Percentiles rank a stretch among this genome's conserved stretches.
phyloP scores from a whole-genome alignment of 2,113 vertebrate genomes.

The Hydropotes inermis region DNA sequence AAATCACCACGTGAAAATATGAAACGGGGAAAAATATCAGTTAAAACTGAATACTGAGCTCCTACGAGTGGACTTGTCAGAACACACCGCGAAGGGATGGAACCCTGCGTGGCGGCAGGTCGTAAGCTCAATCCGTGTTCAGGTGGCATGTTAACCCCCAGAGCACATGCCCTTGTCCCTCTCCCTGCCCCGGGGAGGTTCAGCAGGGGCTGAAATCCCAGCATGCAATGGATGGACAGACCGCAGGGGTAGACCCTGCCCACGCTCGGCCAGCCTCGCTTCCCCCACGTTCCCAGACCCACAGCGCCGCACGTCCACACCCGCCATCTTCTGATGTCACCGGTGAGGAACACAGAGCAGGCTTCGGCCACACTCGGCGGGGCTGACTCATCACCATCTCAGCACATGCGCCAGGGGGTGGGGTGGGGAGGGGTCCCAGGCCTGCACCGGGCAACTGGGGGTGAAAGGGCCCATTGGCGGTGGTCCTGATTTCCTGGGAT shows the following conservation, averaged over 20 bases:
- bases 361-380: constrained; percentile 72
- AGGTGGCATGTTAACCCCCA: background rate
- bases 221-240: accelerated
- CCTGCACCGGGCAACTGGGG: background rate
- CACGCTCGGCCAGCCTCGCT: accelerated
- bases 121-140: accelerated
- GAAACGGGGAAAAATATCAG: background rate
- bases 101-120: accelerated
- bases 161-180: accelerated
- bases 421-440: background rate
- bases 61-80: too few species aligned
- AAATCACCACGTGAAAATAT: background rate
- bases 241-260: background rate
- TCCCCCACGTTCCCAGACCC: background rate
- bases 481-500: constrained; percentile 70
- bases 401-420: background rate
- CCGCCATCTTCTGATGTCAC: constrained; percentile 71
- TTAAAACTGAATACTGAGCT: background rate
- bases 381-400: constrained; percentile 74
- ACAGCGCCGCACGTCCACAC: background rate
- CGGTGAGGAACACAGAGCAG: constrained; percentile 71
- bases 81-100: accelerated
- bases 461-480: constrained; percentile 74
- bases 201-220: background rate
- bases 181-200: background rate